Evolutionary conservation across 2,888 invertebrate genomes (phyloP).

Genomic region (Ecliptopera silaceata): DNA sequence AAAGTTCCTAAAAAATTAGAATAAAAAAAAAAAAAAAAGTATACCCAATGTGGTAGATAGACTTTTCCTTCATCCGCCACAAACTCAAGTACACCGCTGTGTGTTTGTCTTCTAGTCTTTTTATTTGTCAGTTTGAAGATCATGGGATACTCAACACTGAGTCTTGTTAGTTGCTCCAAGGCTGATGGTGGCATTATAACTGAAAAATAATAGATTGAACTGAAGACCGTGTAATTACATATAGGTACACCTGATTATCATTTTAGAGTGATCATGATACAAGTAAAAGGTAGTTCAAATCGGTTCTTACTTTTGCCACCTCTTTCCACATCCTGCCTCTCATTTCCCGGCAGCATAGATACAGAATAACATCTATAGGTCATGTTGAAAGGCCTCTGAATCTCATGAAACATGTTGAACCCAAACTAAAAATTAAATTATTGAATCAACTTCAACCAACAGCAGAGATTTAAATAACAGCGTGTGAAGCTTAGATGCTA

Average conservation of each 20-base stretch:
- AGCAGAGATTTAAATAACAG: neutral
- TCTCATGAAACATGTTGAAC: constrained; percentile 94
- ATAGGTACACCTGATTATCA: too few species aligned
- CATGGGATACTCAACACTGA: constrained; percentile 99
- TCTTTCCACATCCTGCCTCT: constrained; percentile 96
- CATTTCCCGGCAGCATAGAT: constrained; percentile 97
- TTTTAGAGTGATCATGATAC: neutral
- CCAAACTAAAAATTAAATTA: constrained; percentile 87
- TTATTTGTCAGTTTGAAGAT: constrained; percentile 97
- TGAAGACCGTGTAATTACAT: too few species aligned
- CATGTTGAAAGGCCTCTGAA: constrained; percentile 90
- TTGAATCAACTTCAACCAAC: constrained; percentile 24
- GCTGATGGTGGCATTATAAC: constrained; percentile 99
- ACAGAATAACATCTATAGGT: constrained; percentile 96
- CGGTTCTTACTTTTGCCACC: constrained; percentile 95
- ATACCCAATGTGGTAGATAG: constrained; percentile 98
- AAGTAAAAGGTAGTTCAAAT: neutral
- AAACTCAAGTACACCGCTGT: constrained; percentile 98
- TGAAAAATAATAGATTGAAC: constrained; percentile 67
- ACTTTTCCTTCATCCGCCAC: constrained; percentile 99
- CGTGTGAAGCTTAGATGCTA: neutral
- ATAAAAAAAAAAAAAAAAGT: constrained; percentile 36
- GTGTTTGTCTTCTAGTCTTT: constrained; percentile 92
- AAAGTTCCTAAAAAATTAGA: too few species aligned
- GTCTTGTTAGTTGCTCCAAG: constrained; percentile 93